Conservation (phyloP, 64 coral and sea anemone species). For the Dendrophyllia cribrosa region DNA sequence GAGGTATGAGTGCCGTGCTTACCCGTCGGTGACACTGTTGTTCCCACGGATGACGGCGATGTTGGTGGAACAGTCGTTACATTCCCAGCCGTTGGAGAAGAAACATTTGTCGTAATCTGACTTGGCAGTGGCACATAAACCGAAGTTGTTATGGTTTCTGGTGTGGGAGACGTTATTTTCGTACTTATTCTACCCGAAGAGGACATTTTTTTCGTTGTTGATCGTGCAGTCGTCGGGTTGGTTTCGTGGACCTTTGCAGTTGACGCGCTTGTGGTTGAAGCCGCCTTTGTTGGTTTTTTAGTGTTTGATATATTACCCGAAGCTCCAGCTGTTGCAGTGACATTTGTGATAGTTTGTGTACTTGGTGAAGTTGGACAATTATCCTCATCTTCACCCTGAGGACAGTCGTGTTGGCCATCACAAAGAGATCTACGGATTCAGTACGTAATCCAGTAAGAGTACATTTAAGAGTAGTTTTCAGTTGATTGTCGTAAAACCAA, state of each 20-base stretch:
- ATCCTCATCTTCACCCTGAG: conserved; percentile 74
- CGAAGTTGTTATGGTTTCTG: background rate
- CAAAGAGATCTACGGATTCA: conserved; percentile 63
- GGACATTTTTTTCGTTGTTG: conserved; percentile 9
- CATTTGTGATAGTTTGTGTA: background rate
- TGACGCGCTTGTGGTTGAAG: conserved; percentile 40
- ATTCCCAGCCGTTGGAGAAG: background rate
- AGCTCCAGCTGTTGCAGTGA: conserved; percentile 35
- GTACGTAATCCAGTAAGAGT: background rate
- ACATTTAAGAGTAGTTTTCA: no score
- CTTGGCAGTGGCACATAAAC: background rate
- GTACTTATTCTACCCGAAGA: background rate
- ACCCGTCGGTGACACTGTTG: no score
- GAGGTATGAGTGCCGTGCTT: no score
- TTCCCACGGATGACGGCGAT: background rate
- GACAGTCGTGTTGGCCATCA: conserved; percentile 70
- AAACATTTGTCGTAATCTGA: background rate
- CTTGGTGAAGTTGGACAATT: conserved; percentile 48
- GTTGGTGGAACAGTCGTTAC: background rate
- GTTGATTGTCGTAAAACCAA: no score
- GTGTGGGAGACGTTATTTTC: background rate
- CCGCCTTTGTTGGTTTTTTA: conserved; percentile 33
- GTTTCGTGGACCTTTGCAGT: conserved; percentile 60
- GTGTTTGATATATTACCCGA: conserved; percentile 11
- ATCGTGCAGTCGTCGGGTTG: conserved; percentile 14